These are phyloP conservation scores for Holacanthus passer DNA, from an alignment of 2,113 vertebrate genomes.

Conservation along the genomic window DNA sequence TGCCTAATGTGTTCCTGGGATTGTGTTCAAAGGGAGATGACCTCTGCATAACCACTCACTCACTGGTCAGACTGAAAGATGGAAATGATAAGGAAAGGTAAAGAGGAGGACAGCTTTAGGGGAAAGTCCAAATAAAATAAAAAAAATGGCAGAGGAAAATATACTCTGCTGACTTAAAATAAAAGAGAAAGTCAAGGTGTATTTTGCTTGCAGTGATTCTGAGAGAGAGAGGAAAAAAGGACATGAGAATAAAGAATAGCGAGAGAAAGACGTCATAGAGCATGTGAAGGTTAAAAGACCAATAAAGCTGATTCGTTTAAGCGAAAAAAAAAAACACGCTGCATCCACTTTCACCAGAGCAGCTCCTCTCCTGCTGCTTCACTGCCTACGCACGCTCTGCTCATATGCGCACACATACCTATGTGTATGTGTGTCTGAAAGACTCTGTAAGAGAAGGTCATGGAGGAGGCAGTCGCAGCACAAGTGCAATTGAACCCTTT, in stretches of 20 bases:
- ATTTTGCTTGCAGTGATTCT: conserved; percentile 21
- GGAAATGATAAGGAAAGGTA: conserved; percentile 45
- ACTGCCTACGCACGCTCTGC: conserved; percentile 68
- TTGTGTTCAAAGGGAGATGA: conserved; percentile 72
- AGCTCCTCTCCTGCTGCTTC: conserved; percentile 75
- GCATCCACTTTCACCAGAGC: conserved; percentile 54
- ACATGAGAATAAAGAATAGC: conserved; percentile 30
- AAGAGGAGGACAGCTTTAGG: conserved; percentile 4
- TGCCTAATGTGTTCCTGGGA: conserved; percentile 70
- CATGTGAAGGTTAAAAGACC: conserved; percentile 75
- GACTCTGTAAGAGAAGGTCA: conserved; percentile 70
- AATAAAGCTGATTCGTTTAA: conserved; percentile 76
- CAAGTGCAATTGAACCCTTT: conserved; percentile 60
- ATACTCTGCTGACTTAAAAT: conserved; percentile 5
- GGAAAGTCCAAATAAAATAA: conserved; percentile 21
- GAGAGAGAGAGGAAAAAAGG: conserved; percentile 9
- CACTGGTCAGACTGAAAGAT: conserved; percentile 57
- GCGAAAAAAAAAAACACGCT: conserved; percentile 47
- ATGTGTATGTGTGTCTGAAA: conserved; percentile 25
- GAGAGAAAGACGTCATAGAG: conserved; percentile 46
- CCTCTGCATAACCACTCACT: conserved; percentile 72
- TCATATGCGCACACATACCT: conserved; percentile 4
- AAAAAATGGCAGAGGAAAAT: conserved; percentile 15
- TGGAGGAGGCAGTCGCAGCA: conserved; percentile 56
- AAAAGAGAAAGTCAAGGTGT: neutral